Conservation (phyloP, 2,113 vertebrate genomes). For the Drymodes brunneopygia region DNA sequence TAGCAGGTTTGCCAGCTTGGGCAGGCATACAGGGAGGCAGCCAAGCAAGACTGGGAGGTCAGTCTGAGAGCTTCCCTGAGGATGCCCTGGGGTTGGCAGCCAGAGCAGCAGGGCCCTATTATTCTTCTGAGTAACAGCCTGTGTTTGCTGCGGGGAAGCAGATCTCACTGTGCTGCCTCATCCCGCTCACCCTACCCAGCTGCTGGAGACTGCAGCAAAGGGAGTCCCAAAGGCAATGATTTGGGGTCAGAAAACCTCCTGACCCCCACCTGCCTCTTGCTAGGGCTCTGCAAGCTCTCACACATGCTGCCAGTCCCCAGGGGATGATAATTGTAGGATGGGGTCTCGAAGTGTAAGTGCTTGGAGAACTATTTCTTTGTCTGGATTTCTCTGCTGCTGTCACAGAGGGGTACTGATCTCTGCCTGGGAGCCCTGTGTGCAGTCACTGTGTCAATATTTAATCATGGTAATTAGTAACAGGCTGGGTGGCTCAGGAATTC, state of each 20-base stretch:
- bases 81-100: background rate
- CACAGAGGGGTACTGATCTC: background rate
- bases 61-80: background rate
- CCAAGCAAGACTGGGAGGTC: fast-evolving
- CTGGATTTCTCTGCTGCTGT: background rate
- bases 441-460: slow-evolving; percentile 54
- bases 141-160: background rate
- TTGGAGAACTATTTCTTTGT: background rate
- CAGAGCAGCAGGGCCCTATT: background rate
- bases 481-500: slow-evolving; percentile 40
- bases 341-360: background rate
- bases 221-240: background rate
- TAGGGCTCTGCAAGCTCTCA: background rate
- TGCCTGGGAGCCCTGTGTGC: slow-evolving; percentile 24
- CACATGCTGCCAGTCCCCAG: background rate
- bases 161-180: background rate
- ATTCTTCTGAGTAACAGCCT: background rate
- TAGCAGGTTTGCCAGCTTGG: background rate
- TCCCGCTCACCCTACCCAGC: fast-evolving
- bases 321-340: background rate
- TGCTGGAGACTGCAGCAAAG: background rate
- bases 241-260: background rate
- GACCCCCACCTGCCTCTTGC: background rate
- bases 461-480: slow-evolving; percentile 49
- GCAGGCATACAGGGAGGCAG: background rate